Evolutionary conservation across 2,113 vertebrate species (phyloP).

Genomic region (Prietella phreatophila): DNA sequence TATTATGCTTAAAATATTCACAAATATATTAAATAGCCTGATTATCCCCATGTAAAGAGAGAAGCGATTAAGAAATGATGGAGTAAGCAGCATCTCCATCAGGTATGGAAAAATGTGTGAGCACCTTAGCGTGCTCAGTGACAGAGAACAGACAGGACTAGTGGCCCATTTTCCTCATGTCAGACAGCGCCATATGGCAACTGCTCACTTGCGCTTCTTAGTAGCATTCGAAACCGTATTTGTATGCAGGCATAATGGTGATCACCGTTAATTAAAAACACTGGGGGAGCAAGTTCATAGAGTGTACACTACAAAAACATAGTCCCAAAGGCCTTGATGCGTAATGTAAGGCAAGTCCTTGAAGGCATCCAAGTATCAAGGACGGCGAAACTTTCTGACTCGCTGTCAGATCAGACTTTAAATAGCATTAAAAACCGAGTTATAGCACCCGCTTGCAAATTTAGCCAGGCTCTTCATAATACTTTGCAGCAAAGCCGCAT

Average conservation of each 20-base stretch:
- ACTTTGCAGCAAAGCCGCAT: conserved; percentile 6
- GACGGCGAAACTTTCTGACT: conserved; percentile 57
- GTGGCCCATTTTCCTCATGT: conserved; percentile 79
- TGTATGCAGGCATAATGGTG: conserved; percentile 69
- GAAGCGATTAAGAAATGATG: conserved; percentile 36
- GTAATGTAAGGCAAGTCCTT: conserved; percentile 70
- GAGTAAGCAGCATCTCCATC: conserved; percentile 30
- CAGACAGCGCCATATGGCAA: conserved; percentile 79
- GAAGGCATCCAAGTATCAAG: conserved; percentile 68
- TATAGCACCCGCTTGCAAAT: conserved; percentile 29
- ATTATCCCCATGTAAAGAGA: background rate
- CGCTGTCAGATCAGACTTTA: conserved; percentile 63
- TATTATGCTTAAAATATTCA: background rate
- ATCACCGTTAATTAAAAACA: conserved; percentile 75
- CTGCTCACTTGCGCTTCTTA: conserved; percentile 65
- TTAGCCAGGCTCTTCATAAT: conserved; percentile 44
- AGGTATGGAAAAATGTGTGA: conserved; percentile 27
- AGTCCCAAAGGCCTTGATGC: conserved; percentile 66
- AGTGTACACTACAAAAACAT: conserved; percentile 52
- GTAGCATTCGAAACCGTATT: conserved; percentile 69
- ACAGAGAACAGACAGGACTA: conserved; percentile 76
- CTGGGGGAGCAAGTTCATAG: conserved; percentile 52
- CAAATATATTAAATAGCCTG: conserved; percentile 4
- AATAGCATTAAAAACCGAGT: conserved; percentile 59
- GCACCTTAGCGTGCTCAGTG: conserved; percentile 61